A percentile compares a stretch with the other conserved stretches of the same genome.
phyloP scores from a whole-genome alignment of 2,797 vertebrate genomes.

The Bryconaethiops microstoma region DNA sequence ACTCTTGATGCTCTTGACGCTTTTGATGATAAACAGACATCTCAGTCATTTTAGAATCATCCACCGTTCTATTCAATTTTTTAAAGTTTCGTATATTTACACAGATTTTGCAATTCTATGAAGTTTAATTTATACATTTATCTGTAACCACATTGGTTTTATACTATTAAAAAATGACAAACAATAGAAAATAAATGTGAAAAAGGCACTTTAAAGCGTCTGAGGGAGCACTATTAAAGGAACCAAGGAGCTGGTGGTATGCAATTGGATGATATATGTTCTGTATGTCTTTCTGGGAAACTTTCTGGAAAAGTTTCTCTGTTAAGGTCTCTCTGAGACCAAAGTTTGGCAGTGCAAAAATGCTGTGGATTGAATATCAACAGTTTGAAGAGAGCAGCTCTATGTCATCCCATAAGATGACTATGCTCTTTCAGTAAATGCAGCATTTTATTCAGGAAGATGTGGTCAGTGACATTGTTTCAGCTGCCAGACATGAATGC shows the following conservation, averaged over 20 bases:
- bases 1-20: no score
- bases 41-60: no score
- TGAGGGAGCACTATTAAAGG: not conserved
- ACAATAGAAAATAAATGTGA: not conserved
- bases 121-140: no score
- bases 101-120: no score
- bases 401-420: not conserved
- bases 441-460: slow-evolving; percentile 25
- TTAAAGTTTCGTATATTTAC: no score
- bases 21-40: no score
- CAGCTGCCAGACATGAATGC: slow-evolving; percentile 36
- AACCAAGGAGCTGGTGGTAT: slow-evolving; percentile 5
- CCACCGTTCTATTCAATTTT: no score
- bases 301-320: no score
- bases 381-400: not conserved
- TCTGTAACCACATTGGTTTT: no score
- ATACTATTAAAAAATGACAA: slow-evolving; percentile 4
- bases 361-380: not conserved
- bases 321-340: not conserved
- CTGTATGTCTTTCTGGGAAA: slow-evolving; percentile 6
- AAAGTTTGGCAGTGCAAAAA: not conserved
- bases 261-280: not conserved
- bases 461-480: slow-evolving; percentile 28
- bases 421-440: slow-evolving; percentile 13
- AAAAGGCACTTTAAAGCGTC: not conserved